Percentiles rank a stretch among this genome's conserved stretches.
Conservation (phyloP, 1,140 invertebrate species). For the Conus ventricosus region DNA sequence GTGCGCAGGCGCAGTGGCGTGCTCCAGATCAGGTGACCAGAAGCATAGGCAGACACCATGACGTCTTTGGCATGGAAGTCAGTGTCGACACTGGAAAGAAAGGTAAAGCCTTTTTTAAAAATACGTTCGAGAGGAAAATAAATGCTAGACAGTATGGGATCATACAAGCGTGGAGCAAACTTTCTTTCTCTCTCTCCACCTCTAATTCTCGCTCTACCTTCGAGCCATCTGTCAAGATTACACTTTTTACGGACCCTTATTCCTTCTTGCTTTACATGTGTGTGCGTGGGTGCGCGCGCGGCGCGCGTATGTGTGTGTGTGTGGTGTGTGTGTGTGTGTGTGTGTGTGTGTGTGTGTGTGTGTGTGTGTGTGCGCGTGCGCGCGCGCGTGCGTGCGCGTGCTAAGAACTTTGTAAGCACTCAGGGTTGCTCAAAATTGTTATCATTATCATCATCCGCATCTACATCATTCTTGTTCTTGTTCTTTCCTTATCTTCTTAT, state of each 20-base stretch:
- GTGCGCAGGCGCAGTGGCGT: slow-evolving; percentile 98
- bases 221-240: too few species aligned
- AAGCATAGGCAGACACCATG: slow-evolving; percentile 52
- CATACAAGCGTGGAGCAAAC: background rate
- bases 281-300: background rate
- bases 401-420: background rate
- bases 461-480: too few species aligned
- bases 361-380: background rate
- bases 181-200: background rate
- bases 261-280: background rate
- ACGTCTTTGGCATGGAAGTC: slow-evolving; percentile 48
- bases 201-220: too few species aligned
- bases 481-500: too few species aligned
- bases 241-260: too few species aligned
- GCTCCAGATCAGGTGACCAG: slow-evolving; percentile 94
- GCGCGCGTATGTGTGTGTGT: slow-evolving; percentile 5
- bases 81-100: slow-evolving; percentile 46
- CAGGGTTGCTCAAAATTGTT: background rate
- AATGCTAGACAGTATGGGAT: too few species aligned
- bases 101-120: background rate
- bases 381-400: background rate
- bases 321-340: slow-evolving; percentile 11
- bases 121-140: background rate
- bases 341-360: slow-evolving; percentile 22
- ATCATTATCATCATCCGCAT: too few species aligned